Evolutionary conservation across 2,888 invertebrate genomes (phyloP).

Genomic region (Microctonus hyperodae): DNA sequence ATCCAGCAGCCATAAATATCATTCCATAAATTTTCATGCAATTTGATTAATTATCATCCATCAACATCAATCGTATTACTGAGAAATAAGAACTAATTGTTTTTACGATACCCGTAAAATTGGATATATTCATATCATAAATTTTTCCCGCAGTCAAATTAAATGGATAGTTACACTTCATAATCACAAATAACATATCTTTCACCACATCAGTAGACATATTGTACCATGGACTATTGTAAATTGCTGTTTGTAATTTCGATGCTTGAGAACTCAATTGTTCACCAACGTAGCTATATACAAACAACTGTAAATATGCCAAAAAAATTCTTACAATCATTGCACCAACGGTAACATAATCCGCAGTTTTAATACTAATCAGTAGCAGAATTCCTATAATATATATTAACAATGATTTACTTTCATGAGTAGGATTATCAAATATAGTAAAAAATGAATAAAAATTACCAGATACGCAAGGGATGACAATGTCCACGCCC

Average conservation of each 20-base stretch:
- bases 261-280: constrained; percentile 24
- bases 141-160: constrained; percentile 28
- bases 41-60: constrained; percentile 10
- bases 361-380: constrained; percentile 23
- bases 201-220: constrained; percentile 4
- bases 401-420: neutral
- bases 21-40: neutral
- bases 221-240: constrained; percentile 30
- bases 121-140: constrained; percentile 23
- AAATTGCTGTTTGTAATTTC: constrained; percentile 23
- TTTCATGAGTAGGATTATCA: neutral
- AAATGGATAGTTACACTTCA: constrained; percentile 20
- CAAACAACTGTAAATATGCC: constrained; percentile 29
- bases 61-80: constrained; percentile 26
- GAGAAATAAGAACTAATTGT: constrained; percentile 26
- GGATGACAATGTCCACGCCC: constrained; percentile 30
- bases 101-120: constrained; percentile 27
- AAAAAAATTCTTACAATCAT: constrained; percentile 19
- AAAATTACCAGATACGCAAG: constrained; percentile 29
- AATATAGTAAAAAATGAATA: too few species aligned
- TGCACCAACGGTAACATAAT: constrained; percentile 18
- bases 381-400: constrained; percentile 13
- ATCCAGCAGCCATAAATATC: too few species aligned
- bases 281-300: constrained; percentile 34
- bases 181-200: constrained; percentile 23